A percentile compares a stretch with the other conserved stretches of the same genome.
phyloP scores from a whole-genome alignment of 2,797 vertebrate species.

The Dipus sagitta region DNA sequence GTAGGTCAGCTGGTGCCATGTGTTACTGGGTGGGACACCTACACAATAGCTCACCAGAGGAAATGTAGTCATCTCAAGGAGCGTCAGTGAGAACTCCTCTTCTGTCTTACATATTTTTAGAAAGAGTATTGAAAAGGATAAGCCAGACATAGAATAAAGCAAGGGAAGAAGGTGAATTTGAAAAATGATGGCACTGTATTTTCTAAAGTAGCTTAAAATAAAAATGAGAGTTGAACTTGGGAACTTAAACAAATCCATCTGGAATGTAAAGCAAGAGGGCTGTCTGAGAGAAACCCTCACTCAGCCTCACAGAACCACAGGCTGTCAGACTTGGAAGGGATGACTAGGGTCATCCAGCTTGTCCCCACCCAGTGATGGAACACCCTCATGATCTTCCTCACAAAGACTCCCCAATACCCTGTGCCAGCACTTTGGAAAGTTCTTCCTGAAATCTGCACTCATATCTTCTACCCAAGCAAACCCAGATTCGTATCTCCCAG shows the following conservation, averaged over 20 bases:
- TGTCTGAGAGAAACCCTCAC: constrained; percentile 59
- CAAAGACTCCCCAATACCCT: neutral
- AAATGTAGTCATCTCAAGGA: neutral
- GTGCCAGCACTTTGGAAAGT: neutral
- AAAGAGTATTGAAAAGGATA: constrained; percentile 52
- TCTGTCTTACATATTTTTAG: constrained; percentile 71
- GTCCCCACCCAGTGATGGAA: neutral
- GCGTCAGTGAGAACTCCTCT: constrained; percentile 18
- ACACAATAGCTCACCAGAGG: neutral
- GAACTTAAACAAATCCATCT: constrained; percentile 71
- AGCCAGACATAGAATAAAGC: constrained; percentile 2
- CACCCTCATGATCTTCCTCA: neutral
- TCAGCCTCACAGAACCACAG: constrained; percentile 14
- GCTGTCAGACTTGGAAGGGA: neutral
- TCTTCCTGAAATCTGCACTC: neutral
- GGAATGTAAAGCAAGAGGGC: constrained; percentile 56
- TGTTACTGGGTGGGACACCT: neutral
- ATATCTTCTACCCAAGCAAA: neutral
- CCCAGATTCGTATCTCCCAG: neutral
- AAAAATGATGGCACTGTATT: neutral
- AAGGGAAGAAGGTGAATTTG: constrained; percentile 30
- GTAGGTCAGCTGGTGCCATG: neutral
- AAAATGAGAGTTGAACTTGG: constrained; percentile 37
- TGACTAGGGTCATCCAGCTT: neutral
- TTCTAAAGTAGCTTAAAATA: constrained; percentile 61